Percentiles rank a stretch among this genome's conserved stretches.
phyloP scores from a whole-genome alignment of 1,140 invertebrate species.

The Triops cancriformis region DNA sequence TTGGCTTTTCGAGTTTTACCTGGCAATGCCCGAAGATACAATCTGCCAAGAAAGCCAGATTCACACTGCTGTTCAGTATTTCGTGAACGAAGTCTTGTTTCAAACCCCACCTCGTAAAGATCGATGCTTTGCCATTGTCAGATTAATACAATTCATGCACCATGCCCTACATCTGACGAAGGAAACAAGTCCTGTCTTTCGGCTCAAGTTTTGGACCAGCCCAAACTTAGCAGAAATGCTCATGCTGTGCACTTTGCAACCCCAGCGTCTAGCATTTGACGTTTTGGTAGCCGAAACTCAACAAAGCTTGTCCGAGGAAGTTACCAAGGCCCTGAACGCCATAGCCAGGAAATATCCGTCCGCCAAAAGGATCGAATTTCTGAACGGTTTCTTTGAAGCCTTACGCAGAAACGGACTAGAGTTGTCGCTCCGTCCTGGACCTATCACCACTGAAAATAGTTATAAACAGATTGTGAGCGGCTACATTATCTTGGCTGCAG shows the following conservation, averaged over 20 bases:
- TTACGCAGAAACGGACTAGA: not conserved
- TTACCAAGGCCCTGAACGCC: not conserved
- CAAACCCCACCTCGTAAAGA: not conserved
- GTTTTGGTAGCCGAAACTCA: not conserved
- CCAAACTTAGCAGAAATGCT: not conserved
- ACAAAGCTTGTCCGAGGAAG: conserved; percentile 2
- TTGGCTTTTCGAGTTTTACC: not conserved
- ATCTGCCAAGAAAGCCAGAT: not conserved
- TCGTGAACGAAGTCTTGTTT: not conserved
- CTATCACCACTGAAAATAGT: not conserved
- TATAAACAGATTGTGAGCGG: not conserved
- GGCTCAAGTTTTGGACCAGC: not conserved
- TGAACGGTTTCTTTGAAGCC: not conserved
- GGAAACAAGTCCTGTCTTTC: not conserved
- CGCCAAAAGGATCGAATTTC: not conserved
- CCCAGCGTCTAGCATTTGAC: not conserved
- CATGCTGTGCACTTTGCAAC: not conserved
- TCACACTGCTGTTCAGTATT: not conserved
- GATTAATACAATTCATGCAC: not conserved
- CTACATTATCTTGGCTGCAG: not conserved
- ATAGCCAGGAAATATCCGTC: not conserved
- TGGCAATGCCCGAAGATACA: not conserved
- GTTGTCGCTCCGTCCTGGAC: not conserved
- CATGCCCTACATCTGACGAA: not conserved
- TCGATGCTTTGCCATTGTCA: not conserved